Base-by-base conservation (phyloP, 2,888 invertebrate species). In the Drosophila antonietae region DNA sequence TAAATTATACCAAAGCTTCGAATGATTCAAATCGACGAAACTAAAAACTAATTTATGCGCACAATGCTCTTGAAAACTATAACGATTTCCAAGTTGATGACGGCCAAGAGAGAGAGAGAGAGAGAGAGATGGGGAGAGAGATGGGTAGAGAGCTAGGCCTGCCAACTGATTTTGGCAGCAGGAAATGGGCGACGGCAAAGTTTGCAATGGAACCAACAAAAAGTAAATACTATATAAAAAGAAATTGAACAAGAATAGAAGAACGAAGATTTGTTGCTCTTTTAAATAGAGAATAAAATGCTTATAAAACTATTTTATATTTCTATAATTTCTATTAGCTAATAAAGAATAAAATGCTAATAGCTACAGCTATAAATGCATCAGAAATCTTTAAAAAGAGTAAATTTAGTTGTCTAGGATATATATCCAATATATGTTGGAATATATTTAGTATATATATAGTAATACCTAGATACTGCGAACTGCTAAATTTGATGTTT, bases 41-140 rank as follows among this genome's bases (percentile, higher is more conserved):
- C 75, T 81, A 52, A 73, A 72, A 80, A 81, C 67, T 70, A 69
- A 81, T 75, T 81, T 75, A 68, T 68, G 57, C 59, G 59, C 65
- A 74, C 47, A 76, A 74, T 66, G 51, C 68, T 68, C 75, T 63
- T 51, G 44, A 65, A 69, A 66, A 60, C 56, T 78, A 65, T 56
- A 53, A 60, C 69, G 61, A 73, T 49, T 37, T 62, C 43, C 59
- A 61, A 76, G 23, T 73, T 64, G 57, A 6, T 46, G 12, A 9
- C 5, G 23, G 8, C 12, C 1, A 20, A 52, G 15, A 15, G 52
- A 15, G 23, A 3, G 14, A 20, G 5, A 37, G n/a, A 52, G 15
- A 15, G 52, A 15, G 23, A 3, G 14, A 20, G 5, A 37, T 20
- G 3, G 14, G 14, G 3, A 15, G n/a, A 12, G 18, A 33, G 10